Percentiles rank a stretch among this genome's conserved stretches.
Evolutionary conservation across 2,888 invertebrate species (phyloP).

Genomic region (Podabrus alpinus): DNA sequence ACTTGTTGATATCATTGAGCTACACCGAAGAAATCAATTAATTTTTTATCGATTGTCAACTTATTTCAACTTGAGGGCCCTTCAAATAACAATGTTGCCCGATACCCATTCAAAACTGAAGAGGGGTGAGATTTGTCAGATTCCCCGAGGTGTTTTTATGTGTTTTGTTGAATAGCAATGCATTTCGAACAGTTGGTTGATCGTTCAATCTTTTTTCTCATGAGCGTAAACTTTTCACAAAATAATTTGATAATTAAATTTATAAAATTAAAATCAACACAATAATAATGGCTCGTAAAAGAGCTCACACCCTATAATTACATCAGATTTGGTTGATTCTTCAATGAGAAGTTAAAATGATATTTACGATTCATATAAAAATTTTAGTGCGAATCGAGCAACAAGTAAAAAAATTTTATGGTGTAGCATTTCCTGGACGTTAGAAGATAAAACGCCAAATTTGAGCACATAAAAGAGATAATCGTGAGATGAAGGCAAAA

Average conservation of each 20-base stretch:
- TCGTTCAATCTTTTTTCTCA: background rate
- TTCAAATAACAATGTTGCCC: background rate
- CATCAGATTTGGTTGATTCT: too few species aligned
- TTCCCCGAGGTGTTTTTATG: slow-evolving; percentile 22
- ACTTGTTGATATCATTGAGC: slow-evolving; percentile 20
- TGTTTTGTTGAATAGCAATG: slow-evolving; percentile 11
- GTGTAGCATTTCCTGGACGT: too few species aligned
- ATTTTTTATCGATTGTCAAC: slow-evolving; percentile 6
- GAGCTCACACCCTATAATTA: too few species aligned
- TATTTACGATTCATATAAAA: too few species aligned
- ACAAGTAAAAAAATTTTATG: too few species aligned
- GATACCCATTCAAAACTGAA: background rate
- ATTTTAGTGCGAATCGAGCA: too few species aligned
- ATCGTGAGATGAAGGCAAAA: too few species aligned
- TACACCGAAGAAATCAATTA: slow-evolving; percentile 20
- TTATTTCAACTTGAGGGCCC: slow-evolving; percentile 12
- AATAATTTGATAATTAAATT: background rate
- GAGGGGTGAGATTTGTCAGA: slow-evolving; percentile 20
- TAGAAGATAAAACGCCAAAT: too few species aligned
- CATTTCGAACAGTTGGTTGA: slow-evolving; percentile 21
- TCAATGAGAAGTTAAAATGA: too few species aligned
- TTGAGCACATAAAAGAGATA: too few species aligned
- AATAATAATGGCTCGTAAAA: background rate
- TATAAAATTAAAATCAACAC: background rate
- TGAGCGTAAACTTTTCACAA: background rate